phyloP scores from a whole-genome alignment of 1,140 invertebrate genomes.

The Ganaspis sp. region DNA sequence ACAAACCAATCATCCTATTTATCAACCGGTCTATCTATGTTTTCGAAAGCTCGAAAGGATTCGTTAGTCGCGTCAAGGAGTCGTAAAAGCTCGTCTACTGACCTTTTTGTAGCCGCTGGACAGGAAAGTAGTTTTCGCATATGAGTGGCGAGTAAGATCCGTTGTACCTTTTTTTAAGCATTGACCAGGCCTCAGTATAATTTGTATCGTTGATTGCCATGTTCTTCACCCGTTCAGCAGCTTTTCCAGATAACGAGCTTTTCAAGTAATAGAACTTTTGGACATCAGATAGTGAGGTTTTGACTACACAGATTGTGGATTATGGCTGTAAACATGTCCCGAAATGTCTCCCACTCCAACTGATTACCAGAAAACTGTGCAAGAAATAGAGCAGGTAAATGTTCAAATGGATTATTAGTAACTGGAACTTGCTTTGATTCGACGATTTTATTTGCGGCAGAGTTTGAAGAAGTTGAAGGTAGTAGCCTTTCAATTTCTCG shows the following conservation, averaged over 20 bases:
- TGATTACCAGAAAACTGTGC: too few relatives aligned
- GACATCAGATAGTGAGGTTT: too few relatives aligned
- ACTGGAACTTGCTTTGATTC: too few relatives aligned
- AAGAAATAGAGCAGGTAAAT: too few relatives aligned
- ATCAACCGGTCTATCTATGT: background rate
- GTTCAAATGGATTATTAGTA: too few relatives aligned
- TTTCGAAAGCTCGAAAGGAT: background rate
- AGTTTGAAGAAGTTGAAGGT: too few relatives aligned
- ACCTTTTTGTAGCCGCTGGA: background rate
- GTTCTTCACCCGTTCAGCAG: background rate
- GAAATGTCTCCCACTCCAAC: too few relatives aligned
- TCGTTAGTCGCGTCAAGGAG: background rate
- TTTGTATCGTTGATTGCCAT: background rate
- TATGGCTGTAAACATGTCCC: too few relatives aligned
- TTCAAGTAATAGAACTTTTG: slow-evolving; percentile 21
- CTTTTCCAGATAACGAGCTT: background rate
- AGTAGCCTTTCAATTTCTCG: too few relatives aligned
- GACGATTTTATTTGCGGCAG: too few relatives aligned
- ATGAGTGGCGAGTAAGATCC: background rate
- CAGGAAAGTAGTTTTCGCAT: background rate
- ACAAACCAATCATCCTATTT: slow-evolving; percentile 14
- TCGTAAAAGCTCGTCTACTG: background rate
- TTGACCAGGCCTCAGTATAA: slow-evolving; percentile 13
- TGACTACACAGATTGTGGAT: too few relatives aligned
- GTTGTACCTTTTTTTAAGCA: background rate